Evolutionary conservation across 2,113 vertebrate genomes (phyloP).

Genomic region (Atherinomorus stipes): DNA sequence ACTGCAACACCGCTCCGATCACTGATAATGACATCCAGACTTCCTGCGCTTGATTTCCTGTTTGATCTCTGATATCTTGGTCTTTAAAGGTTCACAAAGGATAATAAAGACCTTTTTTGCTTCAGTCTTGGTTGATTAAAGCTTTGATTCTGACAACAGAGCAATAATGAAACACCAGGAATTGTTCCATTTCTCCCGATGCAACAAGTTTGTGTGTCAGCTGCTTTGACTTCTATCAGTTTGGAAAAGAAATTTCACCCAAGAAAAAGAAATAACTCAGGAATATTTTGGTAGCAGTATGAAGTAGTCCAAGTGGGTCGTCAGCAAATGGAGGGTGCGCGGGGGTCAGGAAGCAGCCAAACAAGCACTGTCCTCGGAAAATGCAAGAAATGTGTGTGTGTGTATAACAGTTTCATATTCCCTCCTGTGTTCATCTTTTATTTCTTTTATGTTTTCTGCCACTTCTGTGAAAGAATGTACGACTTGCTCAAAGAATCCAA

Average conservation of each 20-base stretch:
- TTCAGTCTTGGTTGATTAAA: slow-evolving; percentile 63
- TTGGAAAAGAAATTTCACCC: slow-evolving; percentile 9
- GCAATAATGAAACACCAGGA: background rate
- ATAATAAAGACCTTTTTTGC: slow-evolving; percentile 1
- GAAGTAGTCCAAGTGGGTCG: slow-evolving; percentile 7
- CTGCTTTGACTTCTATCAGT: slow-evolving; percentile 9
- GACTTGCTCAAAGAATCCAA: slow-evolving; percentile 30
- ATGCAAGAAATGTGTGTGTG: slow-evolving; percentile 12
- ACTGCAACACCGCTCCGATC: slow-evolving; percentile 6
- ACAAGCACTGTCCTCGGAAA: slow-evolving; percentile 1
- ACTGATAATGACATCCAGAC: background rate
- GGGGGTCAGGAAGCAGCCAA: slow-evolving; percentile 6
- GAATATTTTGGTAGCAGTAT: slow-evolving; percentile 11
- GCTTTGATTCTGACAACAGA: slow-evolving; percentile 27
- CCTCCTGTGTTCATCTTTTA: background rate
- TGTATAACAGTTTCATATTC: slow-evolving; percentile 17
- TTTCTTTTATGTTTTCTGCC: background rate
- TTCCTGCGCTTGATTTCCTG: background rate
- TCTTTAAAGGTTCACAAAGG: slow-evolving; percentile 17
- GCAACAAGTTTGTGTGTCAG: background rate
- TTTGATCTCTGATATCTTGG: slow-evolving; percentile 17
- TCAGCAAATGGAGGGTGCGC: slow-evolving; percentile 21
- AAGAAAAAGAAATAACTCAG: background rate
- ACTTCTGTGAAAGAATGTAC: background rate
- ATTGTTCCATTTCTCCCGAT: background rate